Evolutionary conservation across 2,888 invertebrate species (phyloP).

Genomic region (Endomychus coccineus): DNA sequence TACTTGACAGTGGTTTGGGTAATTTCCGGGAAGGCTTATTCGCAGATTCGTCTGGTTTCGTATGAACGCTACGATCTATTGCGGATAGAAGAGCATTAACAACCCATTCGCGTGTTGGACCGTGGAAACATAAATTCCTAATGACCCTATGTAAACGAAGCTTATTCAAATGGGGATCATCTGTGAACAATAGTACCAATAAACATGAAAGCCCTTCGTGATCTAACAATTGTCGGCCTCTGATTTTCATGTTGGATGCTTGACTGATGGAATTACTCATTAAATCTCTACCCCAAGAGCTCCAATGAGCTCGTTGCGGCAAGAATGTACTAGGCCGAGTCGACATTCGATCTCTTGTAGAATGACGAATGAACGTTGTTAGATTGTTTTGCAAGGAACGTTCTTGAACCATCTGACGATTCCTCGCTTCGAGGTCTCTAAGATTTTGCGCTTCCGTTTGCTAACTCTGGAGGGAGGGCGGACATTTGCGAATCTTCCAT

Average conservation of each 20-base stretch:
- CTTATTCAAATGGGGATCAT: conserved; percentile 75
- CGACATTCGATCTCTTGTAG: conserved; percentile 39
- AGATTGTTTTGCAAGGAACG: conserved; percentile 56
- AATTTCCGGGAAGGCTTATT: conserved; percentile 35
- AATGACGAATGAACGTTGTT: conserved; percentile 57
- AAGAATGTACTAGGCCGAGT: conserved; percentile 50
- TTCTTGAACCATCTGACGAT: conserved; percentile 68
- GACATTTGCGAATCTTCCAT: conserved; percentile 89
- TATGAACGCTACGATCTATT: conserved; percentile 55
- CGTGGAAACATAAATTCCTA: conserved; percentile 74
- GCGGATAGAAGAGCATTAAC: conserved; percentile 66
- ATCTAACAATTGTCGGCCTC: conserved; percentile 67
- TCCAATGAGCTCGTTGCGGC: conserved; percentile 49
- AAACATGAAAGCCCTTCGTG: conserved; percentile 76
- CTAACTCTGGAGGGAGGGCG: conserved; percentile 71
- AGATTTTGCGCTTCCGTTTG: conserved; percentile 76
- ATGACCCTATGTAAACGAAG: conserved; percentile 70
- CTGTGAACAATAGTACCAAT: conserved; percentile 71
- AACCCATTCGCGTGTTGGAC: conserved; percentile 76
- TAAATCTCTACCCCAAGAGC: conserved; percentile 47
- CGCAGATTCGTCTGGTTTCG: conserved; percentile 41
- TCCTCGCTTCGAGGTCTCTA: conserved; percentile 69
- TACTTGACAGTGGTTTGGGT: conserved; percentile 40
- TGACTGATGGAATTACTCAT: conserved; percentile 32
- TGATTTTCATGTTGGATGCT: conserved; percentile 36